A percentile compares a stretch with the other conserved stretches of the same genome.
phyloP scores from a whole-genome alignment of 2,888 invertebrate species.

The Leptopilina syphax region DNA sequence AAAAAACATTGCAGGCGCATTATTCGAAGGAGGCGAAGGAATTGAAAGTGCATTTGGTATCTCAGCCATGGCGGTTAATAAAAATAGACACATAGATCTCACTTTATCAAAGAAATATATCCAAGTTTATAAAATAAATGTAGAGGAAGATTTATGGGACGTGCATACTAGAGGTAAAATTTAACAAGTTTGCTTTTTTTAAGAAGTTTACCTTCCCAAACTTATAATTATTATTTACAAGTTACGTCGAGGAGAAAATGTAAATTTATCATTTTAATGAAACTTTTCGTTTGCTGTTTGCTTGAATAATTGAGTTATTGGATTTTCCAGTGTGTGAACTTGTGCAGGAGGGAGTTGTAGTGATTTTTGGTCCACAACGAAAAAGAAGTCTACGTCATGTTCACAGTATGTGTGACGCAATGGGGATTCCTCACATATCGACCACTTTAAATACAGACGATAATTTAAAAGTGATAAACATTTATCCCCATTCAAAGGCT shows the following conservation, averaged over 20 bases:
- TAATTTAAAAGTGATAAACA: constrained; percentile 82
- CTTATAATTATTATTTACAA: too few species aligned
- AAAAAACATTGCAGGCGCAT: not conserved
- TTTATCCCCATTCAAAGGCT: constrained; percentile 85
- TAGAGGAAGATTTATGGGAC: not conserved
- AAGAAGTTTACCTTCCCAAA: too few species aligned
- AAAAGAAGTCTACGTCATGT: constrained; percentile 85
- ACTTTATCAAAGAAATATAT: not conserved
- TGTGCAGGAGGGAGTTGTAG: constrained; percentile 83
- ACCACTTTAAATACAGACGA: constrained; percentile 83
- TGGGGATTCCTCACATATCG: constrained; percentile 92
- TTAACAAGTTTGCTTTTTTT: too few species aligned
- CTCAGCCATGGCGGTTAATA: not conserved
- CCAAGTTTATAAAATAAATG: not conserved
- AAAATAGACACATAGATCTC: not conserved
- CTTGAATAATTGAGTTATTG: not conserved
- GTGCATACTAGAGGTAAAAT: not conserved
- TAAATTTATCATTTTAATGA: too few species aligned
- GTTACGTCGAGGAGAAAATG: too few species aligned
- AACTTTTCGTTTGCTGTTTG: too few species aligned
- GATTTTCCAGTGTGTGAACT: constrained; percentile 80
- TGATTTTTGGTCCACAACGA: constrained; percentile 89
- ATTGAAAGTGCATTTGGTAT: constrained; percentile 20
- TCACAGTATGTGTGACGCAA: constrained; percentile 88
- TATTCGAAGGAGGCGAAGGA: not conserved